Percentiles rank a stretch among this genome's conserved stretches.
These are phyloP conservation scores for Meloe dianella DNA, from an alignment of 2,888 invertebrate genomes.

Conservation along the genomic window DNA sequence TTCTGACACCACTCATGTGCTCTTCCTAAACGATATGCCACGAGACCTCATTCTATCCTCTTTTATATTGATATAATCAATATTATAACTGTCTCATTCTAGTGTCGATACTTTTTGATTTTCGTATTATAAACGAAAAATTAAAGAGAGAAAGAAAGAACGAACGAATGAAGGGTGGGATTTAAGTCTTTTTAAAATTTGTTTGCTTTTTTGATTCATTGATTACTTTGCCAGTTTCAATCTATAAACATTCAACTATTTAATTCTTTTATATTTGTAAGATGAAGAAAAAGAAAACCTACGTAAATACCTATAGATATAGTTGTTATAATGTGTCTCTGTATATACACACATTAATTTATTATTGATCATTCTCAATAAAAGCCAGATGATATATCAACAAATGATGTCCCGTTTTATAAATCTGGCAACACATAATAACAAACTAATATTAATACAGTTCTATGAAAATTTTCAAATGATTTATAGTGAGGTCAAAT, in stretches of 20 bases:
- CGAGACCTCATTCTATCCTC: conserved; percentile 38
- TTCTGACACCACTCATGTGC: conserved; percentile 53
- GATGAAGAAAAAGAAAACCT: neutral
- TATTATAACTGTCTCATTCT: conserved; percentile 31
- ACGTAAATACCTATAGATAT: neutral
- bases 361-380: conserved; percentile 14
- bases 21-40: conserved; percentile 39
- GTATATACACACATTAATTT: neutral
- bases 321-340: neutral
- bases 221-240: neutral
- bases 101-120: conserved; percentile 37
- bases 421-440: neutral
- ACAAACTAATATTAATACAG: neutral
- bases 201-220: neutral
- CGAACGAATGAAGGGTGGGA: conserved; percentile 43
- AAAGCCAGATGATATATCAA: conserved; percentile 15
- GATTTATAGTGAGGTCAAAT: neutral
- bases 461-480: neutral
- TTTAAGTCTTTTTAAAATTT: conserved; percentile 23
- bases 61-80: conserved; percentile 25
- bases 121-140: conserved; percentile 12
- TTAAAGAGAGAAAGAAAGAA: neutral
- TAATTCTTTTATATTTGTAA: conserved; percentile 9
- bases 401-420: conserved; percentile 7
- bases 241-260: conserved; percentile 33